Base-by-base conservation (phyloP, 1,140 invertebrate species). In the Drosophila santomea region DNA sequence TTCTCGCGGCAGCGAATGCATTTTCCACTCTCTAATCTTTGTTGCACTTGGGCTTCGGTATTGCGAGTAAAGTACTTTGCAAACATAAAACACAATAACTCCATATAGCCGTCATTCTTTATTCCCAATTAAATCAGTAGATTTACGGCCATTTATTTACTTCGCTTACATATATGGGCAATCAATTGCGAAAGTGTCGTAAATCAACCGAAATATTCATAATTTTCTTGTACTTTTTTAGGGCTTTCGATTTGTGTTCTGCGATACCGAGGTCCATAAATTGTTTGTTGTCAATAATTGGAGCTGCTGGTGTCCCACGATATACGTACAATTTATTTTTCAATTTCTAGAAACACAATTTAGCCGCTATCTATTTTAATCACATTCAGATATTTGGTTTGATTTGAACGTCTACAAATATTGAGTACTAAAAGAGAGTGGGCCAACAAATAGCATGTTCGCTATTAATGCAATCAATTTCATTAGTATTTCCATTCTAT, bases 111-210 rank as follows among this genome's bases (percentile, higher is more conserved):
- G 14, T 20, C 36, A 57, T 48, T 14, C 5, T 58, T 71, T 72
- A 71, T 72, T 58, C 15, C 10, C 68, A 71, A 72, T 72, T 72
- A 72, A 71, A 71, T 72, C 44, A 43, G 32, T 44, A 23, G 44
- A 50, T 71, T 72, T 58, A 71, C 58, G 14, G 28, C 36, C 36
- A 36, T 71, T 58, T 71, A 72, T 50, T 41, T 35, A 71, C 44
- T 36, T 4, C 28, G 0, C 14, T 10, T 38, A 54, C 12, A 58
- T 36, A 57, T 15, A 41, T 69, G n/a, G 52, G 20, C 66, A 71
- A 71, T 72, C 68, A 72, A 71, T 71, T 71, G 41, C n/a, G 36
- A 32, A 32, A 71, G 50, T 43, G 66, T 28, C 36, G 50, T 71
- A 58, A 72, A 71, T 71, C 64, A 57, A 36, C n/a, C 35, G 0